Conservation (phyloP, 1,140 invertebrate species). For the Diprion similis region DNA sequence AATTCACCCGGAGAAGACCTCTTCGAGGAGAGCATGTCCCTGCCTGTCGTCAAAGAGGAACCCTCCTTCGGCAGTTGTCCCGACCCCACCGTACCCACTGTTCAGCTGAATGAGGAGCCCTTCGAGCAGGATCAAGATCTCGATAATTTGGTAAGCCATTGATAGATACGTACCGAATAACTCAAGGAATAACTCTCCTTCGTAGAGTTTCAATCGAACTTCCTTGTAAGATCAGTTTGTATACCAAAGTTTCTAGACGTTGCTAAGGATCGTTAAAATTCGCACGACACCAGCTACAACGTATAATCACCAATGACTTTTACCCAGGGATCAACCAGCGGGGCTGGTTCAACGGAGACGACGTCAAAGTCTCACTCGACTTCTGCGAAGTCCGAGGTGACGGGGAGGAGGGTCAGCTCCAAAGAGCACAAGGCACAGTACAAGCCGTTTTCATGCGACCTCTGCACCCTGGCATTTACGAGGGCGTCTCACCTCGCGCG, state of each 20-base stretch:
- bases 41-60: slow-evolving; percentile 37
- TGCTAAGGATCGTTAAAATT: too few species aligned
- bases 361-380: background rate
- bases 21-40: slow-evolving; percentile 21
- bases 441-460: slow-evolving; percentile 60
- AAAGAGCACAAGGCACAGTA: slow-evolving; percentile 45
- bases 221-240: too few species aligned
- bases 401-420: background rate
- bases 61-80: slow-evolving; percentile 37
- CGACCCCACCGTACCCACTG: slow-evolving; percentile 47
- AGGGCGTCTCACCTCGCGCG: slow-evolving; percentile 76
- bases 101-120: slow-evolving; percentile 49
- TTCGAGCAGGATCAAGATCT: slow-evolving; percentile 38
- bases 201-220: too few species aligned
- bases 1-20: slow-evolving; percentile 14
- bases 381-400: background rate
- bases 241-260: too few species aligned
- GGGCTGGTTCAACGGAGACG: background rate
- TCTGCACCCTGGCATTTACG: slow-evolving; percentile 64
- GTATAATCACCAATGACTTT: too few species aligned
- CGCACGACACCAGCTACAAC: too few species aligned
- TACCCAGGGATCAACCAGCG: background rate
- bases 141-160: slow-evolving; percentile 32
- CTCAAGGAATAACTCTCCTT: too few species aligned
- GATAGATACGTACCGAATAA: too few species aligned